Evolutionary conservation across 2,888 invertebrate species (phyloP).

Genomic region (Plebejus melissa): DNA sequence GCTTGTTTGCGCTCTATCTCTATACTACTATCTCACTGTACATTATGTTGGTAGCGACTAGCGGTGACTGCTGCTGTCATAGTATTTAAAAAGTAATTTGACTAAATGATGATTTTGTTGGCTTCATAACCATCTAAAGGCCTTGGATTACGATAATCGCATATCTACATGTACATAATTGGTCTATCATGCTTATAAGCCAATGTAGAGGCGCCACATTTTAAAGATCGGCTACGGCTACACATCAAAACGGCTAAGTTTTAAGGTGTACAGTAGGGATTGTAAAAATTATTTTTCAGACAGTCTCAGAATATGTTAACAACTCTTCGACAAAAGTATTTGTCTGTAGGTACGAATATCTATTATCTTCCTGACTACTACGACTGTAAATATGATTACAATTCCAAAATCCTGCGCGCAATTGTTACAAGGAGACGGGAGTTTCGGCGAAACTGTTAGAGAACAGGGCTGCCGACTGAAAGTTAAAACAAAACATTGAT

Average conservation of each 20-base stretch:
- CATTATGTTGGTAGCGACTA: no score
- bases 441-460: constrained; percentile 16
- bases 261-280: no score
- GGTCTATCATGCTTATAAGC: neutral
- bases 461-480: neutral
- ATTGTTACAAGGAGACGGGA: constrained; percentile 26
- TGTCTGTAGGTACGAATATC: no score
- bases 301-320: no score
- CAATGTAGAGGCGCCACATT: no score
- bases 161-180: neutral
- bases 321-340: no score
- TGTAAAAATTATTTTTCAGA: no score
- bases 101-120: neutral
- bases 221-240: no score
- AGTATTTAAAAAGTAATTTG: constrained; percentile 7
- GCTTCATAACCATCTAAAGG: neutral
- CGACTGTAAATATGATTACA: constrained; percentile 7
- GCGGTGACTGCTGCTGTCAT: no score
- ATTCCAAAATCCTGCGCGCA: constrained; percentile 16
- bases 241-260: no score
- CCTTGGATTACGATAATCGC: neutral
- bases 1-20: no score
- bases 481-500: neutral
- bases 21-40: no score
- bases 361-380: neutral